Evolutionary conservation across 2,888 invertebrate genomes (phyloP).

Genomic region (Amphipyra tragopoginis): DNA sequence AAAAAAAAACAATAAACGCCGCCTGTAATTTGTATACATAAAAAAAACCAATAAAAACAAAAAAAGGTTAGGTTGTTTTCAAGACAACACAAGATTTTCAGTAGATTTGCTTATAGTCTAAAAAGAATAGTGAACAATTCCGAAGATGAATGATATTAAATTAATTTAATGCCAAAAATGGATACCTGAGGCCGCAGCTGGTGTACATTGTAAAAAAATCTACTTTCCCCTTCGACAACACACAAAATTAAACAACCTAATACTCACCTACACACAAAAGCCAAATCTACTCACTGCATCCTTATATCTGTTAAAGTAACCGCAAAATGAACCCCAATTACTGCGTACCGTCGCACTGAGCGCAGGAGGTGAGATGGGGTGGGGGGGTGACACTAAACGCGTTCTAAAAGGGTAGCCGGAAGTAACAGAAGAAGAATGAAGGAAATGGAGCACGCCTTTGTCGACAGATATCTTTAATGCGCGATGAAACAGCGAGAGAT

Average conservation of each 20-base stretch:
- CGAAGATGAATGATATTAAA: no score
- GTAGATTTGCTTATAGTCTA: no score
- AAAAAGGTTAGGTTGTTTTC: no score
- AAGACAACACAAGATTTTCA: no score
- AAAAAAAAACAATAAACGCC: no score
- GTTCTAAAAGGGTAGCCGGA: conserved; percentile 39
- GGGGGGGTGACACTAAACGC: conserved; percentile 20
- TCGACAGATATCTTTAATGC: conserved; percentile 29
- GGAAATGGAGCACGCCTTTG: conserved; percentile 46
- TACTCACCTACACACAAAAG: background rate
- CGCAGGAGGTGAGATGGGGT: conserved; percentile 1
- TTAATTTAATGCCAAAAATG: no score
- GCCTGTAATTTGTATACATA: no score
- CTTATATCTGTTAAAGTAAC: conserved; percentile 24
- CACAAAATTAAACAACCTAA: background rate
- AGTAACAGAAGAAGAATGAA: conserved; percentile 34
- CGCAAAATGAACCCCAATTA: conserved; percentile 43
- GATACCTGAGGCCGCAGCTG: no score
- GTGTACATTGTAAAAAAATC: background rate
- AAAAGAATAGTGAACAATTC: no score
- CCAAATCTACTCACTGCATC: conserved; percentile 9
- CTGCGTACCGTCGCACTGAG: conserved; percentile 12
- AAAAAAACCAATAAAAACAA: no score
- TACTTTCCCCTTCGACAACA: background rate
- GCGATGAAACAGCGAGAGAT: conserved; percentile 12